Evolutionary conservation across 2,797 vertebrate species (phyloP).

Genomic region (Chelmon rostratus): DNA sequence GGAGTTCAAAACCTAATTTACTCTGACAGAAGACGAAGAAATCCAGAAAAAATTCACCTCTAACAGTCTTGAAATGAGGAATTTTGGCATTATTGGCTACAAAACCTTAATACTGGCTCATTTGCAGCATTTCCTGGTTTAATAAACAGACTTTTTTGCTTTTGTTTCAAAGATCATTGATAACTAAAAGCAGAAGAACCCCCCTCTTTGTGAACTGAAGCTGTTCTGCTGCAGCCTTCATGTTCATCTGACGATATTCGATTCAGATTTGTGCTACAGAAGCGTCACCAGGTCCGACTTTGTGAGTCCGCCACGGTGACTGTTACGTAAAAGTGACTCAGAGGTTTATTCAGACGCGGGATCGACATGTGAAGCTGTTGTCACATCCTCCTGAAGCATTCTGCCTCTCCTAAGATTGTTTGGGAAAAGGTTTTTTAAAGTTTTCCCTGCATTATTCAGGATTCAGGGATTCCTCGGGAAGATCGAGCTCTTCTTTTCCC

Average conservation of each 20-base stretch:
- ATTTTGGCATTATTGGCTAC: too few species aligned
- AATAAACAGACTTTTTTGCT: too few species aligned
- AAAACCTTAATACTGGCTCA: not conserved
- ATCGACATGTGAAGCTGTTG: too few species aligned
- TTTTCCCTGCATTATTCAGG: constrained; percentile 39
- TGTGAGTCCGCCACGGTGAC: too few species aligned
- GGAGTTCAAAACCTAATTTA: not conserved
- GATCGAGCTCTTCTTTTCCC: not conserved
- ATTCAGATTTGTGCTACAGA: not conserved
- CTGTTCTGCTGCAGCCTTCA: not conserved
- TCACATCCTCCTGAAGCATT: not conserved
- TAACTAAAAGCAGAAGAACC: too few species aligned
- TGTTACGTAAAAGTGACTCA: not conserved
- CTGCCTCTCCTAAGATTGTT: not conserved
- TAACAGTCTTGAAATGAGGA: too few species aligned
- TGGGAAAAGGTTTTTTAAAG: not conserved
- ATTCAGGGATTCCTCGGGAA: constrained; percentile 35
- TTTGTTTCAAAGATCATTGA: too few species aligned
- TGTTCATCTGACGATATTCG: not conserved
- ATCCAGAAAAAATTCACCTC: too few species aligned
- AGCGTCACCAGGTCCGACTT: not conserved
- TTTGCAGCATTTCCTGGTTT: not conserved
- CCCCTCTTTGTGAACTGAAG: too few species aligned
- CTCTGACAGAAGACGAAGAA: not conserved
- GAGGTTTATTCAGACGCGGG: too few species aligned